A percentile compares a stretch with the other conserved stretches of the same genome.
phyloP scores from a whole-genome alignment of 2,113 vertebrate species.

The Empidonax alnorum region DNA sequence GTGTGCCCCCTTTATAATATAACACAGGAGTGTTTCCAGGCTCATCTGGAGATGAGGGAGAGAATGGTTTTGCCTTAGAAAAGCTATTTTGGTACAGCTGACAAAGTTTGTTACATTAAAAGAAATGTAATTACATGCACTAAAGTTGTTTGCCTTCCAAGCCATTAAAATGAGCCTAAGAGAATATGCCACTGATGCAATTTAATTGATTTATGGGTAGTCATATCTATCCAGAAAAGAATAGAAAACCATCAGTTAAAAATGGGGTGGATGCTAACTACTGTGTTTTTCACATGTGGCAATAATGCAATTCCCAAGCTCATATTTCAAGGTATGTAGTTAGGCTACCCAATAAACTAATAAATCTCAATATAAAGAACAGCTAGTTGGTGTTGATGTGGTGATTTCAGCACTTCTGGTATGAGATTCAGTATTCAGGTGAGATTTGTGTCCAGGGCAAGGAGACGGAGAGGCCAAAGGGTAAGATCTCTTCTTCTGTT shows the following conservation, averaged over 20 bases:
- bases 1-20: not conserved
- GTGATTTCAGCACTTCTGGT: not conserved
- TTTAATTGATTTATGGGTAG: conserved; percentile 40
- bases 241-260: conserved; percentile 1
- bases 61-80: not conserved
- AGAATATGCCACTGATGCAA: conserved; percentile 20
- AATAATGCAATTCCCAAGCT: conserved; percentile 3
- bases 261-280: not conserved
- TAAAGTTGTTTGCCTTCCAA: conserved; percentile 32
- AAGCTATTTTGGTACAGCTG: conserved; percentile 17
- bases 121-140: not conserved
- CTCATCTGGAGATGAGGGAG: not conserved
- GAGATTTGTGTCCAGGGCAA: not conserved
- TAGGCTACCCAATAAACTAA: not conserved
- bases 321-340: conserved; percentile 11
- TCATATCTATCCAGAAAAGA: not conserved
- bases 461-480: not conserved
- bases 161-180: not conserved
- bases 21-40: not conserved
- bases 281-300: not conserved
- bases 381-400: not conserved
- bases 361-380: not conserved
- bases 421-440: not conserved
- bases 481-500: not conserved
- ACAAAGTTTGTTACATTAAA: not conserved